Base-by-base conservation (phyloP, 2,113 vertebrate species). In the Albula glossodonta region DNA sequence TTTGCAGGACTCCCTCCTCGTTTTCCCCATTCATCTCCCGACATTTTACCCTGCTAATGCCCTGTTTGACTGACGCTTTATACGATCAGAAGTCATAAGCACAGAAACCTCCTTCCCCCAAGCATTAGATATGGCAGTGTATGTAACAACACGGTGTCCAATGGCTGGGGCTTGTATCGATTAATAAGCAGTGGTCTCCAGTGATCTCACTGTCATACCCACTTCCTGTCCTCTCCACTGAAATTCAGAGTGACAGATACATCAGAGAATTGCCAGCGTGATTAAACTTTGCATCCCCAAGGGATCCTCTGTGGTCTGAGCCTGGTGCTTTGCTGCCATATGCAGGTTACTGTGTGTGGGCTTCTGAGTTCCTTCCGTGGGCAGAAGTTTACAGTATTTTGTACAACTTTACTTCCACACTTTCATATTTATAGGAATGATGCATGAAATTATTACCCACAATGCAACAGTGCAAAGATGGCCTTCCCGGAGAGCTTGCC, bases 231-330 rank as follows among this genome's bases (percentile, higher is more conserved):
- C 86, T 80, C 41, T 84, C 84, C n/a, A 41, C 60, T 80, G 85
- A 83, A 86, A 81, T 74, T 78, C 49, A 82, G 87, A 78, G 81
- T 85, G 86, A 88, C 86, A 87, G 90, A 89, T 89, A 87, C 87
- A 80, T 83, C 82, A 85, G 51, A 88, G 82, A 17, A 66, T 78
- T 87, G 87, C 52, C 51, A 83, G 83, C 63, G 63, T 78, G 83
- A 86, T 85, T 60, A 87, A 79, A 53, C 85, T 78, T 51, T 63
- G 22, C 25, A 74, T 89, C 88, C 88, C 87, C 25, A 56, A 4
- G 87, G 74, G 83, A 70, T 78, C 86, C 31, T 85, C 88, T 87
- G 83, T 60, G 80, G 82, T 53, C 53, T 82, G 25, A 60, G 85
- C 77, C 57, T 56, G 79, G 78, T 82, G 74, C 84, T 87, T 85